phyloP scores from a whole-genome alignment of 2,888 invertebrate species.

The Erebia palarica region DNA sequence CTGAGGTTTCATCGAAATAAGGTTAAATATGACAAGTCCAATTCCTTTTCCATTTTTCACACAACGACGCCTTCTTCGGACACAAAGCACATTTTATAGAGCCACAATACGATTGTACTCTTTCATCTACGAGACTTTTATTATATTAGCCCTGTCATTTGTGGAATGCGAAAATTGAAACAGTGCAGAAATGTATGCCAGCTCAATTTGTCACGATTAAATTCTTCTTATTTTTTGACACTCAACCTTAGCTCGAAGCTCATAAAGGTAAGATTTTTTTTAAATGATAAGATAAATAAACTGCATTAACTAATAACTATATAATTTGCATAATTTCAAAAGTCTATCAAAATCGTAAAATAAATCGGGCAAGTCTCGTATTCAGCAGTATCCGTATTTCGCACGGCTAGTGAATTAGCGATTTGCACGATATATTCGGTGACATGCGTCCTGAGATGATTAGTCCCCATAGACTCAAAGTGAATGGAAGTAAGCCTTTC shows the following conservation, averaged over 20 bases:
- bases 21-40: slow-evolving; percentile 69
- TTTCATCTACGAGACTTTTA: slow-evolving; percentile 76
- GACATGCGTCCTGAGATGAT: too few relatives aligned
- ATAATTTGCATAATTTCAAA: too few relatives aligned
- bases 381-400: too few relatives aligned
- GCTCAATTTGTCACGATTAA: slow-evolving; percentile 20
- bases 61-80: slow-evolving; percentile 69
- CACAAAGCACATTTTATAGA: slow-evolving; percentile 77
- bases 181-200: slow-evolving; percentile 41
- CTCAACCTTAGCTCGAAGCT: background rate
- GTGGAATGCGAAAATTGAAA: slow-evolving; percentile 72
- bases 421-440: too few relatives aligned
- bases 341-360: too few relatives aligned
- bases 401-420: too few relatives aligned
- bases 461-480: too few relatives aligned
- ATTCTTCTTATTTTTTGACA: background rate
- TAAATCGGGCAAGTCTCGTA: too few relatives aligned
- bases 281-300: background rate
- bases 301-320: too few relatives aligned
- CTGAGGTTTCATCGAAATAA: slow-evolving; percentile 26
- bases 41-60: slow-evolving; percentile 78
- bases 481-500: too few relatives aligned
- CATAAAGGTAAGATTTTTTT: background rate
- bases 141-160: slow-evolving; percentile 71
- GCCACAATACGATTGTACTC: slow-evolving; percentile 79